A percentile compares a stretch with the other conserved stretches of the same genome.
These are phyloP conservation scores for Augochlora pura DNA, from an alignment of 1,140 invertebrate genomes.

Conservation along the genomic window DNA sequence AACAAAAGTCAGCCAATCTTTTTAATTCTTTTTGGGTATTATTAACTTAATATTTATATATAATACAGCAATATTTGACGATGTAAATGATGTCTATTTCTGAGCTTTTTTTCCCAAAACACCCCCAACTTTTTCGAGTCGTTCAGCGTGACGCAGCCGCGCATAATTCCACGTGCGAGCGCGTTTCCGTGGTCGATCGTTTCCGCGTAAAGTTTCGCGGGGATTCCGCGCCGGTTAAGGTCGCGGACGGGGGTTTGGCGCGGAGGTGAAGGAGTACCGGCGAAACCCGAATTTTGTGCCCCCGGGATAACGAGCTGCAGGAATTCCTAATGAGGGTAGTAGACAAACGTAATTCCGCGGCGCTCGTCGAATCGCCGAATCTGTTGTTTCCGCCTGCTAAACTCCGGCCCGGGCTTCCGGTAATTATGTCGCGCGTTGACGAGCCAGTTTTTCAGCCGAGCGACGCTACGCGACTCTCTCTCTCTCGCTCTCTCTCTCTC, in stretches of 20 bases:
- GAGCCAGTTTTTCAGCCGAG: slow-evolving; percentile 10
- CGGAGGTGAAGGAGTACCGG: neutral
- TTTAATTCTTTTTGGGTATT: too few species aligned
- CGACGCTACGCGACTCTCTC: neutral
- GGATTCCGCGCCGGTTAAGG: neutral
- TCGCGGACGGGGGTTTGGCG: too few species aligned
- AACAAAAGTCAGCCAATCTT: too few species aligned
- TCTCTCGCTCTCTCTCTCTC: too few species aligned
- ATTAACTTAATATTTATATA: too few species aligned
- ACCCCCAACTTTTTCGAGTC: too few species aligned
- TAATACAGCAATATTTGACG: too few species aligned
- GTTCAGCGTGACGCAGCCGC: too few species aligned
- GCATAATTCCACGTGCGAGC: too few species aligned
- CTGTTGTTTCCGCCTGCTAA: slow-evolving; percentile 29
- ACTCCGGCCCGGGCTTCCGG: slow-evolving; percentile 25
- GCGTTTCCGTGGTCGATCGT: slow-evolving; percentile 13
- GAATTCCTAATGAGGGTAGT: slow-evolving; percentile 42
- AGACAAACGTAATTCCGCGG: slow-evolving; percentile 22
- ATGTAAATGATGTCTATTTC: too few species aligned
- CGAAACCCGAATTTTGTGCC: slow-evolving; percentile 21
- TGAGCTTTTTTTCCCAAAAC: too few species aligned
- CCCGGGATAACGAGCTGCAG: slow-evolving; percentile 41
- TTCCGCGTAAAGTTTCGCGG: slow-evolving; percentile 17
- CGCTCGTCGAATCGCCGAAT: slow-evolving; percentile 25
- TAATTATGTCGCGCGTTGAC: slow-evolving; percentile 38